Evolutionary conservation across 2,888 invertebrate species (phyloP), one percentile per base, ranked within the genome.

Genomic region (Leptinotarsa tumamoca): DNA sequence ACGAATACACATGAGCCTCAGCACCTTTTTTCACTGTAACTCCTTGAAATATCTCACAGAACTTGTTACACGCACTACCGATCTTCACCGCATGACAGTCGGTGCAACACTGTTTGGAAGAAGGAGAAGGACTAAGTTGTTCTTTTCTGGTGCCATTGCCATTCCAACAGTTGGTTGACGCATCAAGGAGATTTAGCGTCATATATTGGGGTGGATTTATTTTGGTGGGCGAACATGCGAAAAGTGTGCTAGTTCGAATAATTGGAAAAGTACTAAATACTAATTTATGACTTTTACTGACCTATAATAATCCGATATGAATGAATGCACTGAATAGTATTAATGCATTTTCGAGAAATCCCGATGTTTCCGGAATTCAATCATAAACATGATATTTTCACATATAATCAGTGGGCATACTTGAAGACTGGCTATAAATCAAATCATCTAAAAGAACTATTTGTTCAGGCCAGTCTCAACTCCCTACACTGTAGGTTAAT

Each of bases 141-240:
- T n/a, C 17, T 52, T 52, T 52, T 10, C 43, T 43, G 43, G 43
- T 43, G 43, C 10, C 43, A 13, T 52, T 52, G 52, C 52, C 52
- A 52, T 52, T 52, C 52, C 17, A 52, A 52, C 52, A 52, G 52
- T 52, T 52, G 52, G 52, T 52, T 52, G 52, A 52, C n/a, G 52
- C 52, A 52, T 52, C 52, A 52, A 4, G 52, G 17, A 52, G n/a
- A 52, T 52, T 52, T n/a, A 52, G 52, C n/a, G 52, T 52, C 2
- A 5, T 52, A 17, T 15, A n/a, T 5, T 52, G n/a, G 52, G 52
- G 52, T 52, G 52, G 52, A 52, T 4, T 52, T 17, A 4, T 52
- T 52, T 52, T 52, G 43, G 4, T 52, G 52, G 52, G n/a, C 15
- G 52, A 4, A 52, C 15, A 7, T 5, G 5, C n/a, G n/a, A n/a